These are phyloP conservation scores for Drosophila prosaltans DNA, from an alignment of 1,140 invertebrate species.

Conservation along the genomic window DNA sequence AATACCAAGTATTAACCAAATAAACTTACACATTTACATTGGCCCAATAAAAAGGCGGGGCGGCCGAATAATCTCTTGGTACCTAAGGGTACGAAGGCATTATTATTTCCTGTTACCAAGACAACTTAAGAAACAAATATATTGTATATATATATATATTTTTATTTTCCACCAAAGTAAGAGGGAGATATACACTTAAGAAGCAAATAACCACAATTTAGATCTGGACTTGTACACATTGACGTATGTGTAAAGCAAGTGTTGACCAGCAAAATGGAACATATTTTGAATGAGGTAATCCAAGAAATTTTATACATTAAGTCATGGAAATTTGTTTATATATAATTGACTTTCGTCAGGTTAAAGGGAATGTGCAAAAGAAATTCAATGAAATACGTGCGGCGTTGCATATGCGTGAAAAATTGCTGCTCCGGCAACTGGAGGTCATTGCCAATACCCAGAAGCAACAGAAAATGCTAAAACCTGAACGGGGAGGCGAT, in stretches of 20 bases:
- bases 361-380: slow-evolving; percentile 83
- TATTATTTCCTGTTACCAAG: slow-evolving; percentile 5
- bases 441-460: slow-evolving; percentile 84
- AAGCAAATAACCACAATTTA: too few species aligned
- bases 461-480: slow-evolving; percentile 59
- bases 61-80: background rate
- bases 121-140: background rate
- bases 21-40: too few species aligned
- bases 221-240: background rate
- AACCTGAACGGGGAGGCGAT: slow-evolving; percentile 8
- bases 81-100: slow-evolving; percentile 6
- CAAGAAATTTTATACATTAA: background rate
- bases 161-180: too few species aligned
- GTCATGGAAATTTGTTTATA: background rate
- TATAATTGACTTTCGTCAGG: slow-evolving; percentile 54
- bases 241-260: background rate
- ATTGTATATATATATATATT: too few species aligned
- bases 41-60: background rate
- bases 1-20: too few species aligned
- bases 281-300: slow-evolving; percentile 46
- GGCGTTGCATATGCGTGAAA: slow-evolving; percentile 84
- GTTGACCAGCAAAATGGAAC: slow-evolving; percentile 5
- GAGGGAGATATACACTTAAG: too few species aligned
- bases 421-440: slow-evolving; percentile 84
- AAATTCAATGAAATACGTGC: slow-evolving; percentile 84